Percentiles rank a stretch among this genome's conserved stretches.
phyloP scores from a whole-genome alignment of 2,797 vertebrate genomes.

The Falco novaeseelandiae region DNA sequence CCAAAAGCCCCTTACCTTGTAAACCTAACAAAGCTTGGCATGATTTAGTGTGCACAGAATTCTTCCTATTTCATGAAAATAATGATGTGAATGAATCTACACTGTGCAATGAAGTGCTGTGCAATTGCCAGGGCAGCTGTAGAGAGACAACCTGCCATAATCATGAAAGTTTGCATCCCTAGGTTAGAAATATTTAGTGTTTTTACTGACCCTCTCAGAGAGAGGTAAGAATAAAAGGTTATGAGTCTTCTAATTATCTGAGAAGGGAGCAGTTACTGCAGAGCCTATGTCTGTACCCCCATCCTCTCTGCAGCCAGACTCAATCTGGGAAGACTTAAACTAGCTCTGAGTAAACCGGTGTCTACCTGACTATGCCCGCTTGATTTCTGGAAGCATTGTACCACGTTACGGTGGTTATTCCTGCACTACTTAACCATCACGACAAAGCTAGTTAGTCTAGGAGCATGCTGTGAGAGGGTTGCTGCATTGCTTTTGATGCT shows the following conservation, averaged over 20 bases:
- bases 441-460: neutral
- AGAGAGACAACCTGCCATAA: neutral
- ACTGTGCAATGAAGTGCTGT: neutral
- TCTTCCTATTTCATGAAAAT: neutral
- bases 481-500: neutral
- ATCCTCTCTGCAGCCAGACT: neutral
- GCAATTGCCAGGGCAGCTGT: neutral
- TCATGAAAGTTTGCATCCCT: neutral
- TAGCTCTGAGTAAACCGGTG: neutral
- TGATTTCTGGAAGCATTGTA: neutral
- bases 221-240: neutral
- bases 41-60: neutral
- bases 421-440: neutral
- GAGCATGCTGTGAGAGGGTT: neutral
- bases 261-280: neutral
- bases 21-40: neutral
- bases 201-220: neutral
- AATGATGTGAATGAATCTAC: neutral
- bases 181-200: neutral
- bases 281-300: neutral
- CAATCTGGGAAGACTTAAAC: neutral
- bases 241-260: neutral
- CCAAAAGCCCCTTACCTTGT: neutral
- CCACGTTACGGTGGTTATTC: neutral
- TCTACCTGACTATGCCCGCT: neutral